Conservation (phyloP, 2,888 invertebrate genomes). For the Isotomurus palustris region DNA sequence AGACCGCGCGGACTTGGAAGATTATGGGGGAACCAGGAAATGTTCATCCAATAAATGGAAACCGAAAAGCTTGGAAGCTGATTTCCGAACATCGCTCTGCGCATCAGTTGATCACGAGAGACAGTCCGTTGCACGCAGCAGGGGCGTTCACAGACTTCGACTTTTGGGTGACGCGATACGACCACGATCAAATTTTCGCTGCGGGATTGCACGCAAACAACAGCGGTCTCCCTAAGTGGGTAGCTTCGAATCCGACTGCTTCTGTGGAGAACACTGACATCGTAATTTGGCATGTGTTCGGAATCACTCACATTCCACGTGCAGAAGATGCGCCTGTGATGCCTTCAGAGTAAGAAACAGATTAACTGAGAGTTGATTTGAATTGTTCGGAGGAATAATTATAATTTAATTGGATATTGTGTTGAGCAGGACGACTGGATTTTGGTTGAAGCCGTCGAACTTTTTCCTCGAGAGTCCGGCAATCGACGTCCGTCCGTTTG, state of each 20-base stretch:
- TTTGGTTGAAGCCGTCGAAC: slow-evolving; percentile 23
- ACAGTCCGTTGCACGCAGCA: slow-evolving; percentile 16
- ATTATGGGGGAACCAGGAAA: slow-evolving; percentile 8
- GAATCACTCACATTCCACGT: slow-evolving; percentile 26
- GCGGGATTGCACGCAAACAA: slow-evolving; percentile 21
- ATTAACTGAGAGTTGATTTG: too few species aligned
- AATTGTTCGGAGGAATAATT: too few species aligned
- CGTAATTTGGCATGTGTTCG: slow-evolving; percentile 34
- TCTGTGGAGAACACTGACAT: slow-evolving; percentile 17
- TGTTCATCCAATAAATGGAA: slow-evolving; percentile 5
- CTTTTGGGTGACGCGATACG: slow-evolving; percentile 26
- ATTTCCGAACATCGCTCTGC: slow-evolving; percentile 7
- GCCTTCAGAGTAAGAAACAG: slow-evolving; percentile 37
- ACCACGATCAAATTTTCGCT: slow-evolving; percentile 25
- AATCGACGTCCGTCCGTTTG: slow-evolving; percentile 30
- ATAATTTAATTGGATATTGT: slow-evolving; percentile 4
- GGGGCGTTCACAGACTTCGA: slow-evolving; percentile 23
- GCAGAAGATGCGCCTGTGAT: slow-evolving; percentile 25
- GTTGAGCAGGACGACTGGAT: slow-evolving; percentile 17
- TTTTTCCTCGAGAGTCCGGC: slow-evolving; percentile 35
- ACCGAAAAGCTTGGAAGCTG: slow-evolving; percentile 16
- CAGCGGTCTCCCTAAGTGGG: neutral
- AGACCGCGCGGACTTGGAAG: slow-evolving; percentile 11
- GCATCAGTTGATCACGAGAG: slow-evolving; percentile 9
- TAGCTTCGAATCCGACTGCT: neutral